Evolutionary conservation across 2,113 vertebrate genomes (phyloP).

Genomic region (Hucho hucho): DNA sequence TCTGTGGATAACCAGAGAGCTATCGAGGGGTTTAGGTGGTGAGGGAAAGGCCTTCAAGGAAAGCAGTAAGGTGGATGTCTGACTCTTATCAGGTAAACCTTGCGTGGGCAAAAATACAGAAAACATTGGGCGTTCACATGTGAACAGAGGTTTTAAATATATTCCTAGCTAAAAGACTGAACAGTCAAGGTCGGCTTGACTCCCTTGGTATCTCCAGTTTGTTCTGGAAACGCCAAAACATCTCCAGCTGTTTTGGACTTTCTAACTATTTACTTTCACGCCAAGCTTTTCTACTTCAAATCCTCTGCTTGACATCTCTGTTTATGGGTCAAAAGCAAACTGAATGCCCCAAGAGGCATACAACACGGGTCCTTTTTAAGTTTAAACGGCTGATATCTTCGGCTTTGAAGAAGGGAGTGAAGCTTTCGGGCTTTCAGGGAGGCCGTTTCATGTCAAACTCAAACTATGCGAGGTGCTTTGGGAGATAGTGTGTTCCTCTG

Average conservation of each 20-base stretch:
- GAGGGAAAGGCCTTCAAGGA: too few species aligned
- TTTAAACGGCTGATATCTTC: not conserved
- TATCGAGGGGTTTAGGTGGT: too few species aligned
- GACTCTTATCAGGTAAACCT: too few species aligned
- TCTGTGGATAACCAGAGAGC: too few species aligned
- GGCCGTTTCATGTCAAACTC: slow-evolving; percentile 2
- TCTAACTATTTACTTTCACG: not conserved
- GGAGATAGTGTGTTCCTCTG: slow-evolving; percentile 9
- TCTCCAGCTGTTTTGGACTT: slow-evolving; percentile 3
- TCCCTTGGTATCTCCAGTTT: not conserved
- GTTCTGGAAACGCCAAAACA: not conserved
- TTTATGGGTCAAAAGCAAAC: slow-evolving; percentile 10
- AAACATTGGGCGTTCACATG: not conserved
- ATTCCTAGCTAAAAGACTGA: not conserved
- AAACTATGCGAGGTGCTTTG: not conserved
- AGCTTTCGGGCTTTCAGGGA: not conserved
- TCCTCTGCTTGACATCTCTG: slow-evolving; percentile 7
- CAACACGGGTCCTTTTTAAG: not conserved
- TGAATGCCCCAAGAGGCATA: slow-evolving; percentile 10
- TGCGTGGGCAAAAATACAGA: not conserved
- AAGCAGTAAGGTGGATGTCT: too few species aligned
- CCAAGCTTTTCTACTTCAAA: not conserved
- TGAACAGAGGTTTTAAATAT: not conserved
- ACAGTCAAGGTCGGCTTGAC: not conserved
- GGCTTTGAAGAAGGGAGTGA: slow-evolving; percentile 3